These are phyloP conservation scores for Chloroclystis v-ata DNA, from an alignment of 2,888 invertebrate genomes.

Conservation along the genomic window DNA sequence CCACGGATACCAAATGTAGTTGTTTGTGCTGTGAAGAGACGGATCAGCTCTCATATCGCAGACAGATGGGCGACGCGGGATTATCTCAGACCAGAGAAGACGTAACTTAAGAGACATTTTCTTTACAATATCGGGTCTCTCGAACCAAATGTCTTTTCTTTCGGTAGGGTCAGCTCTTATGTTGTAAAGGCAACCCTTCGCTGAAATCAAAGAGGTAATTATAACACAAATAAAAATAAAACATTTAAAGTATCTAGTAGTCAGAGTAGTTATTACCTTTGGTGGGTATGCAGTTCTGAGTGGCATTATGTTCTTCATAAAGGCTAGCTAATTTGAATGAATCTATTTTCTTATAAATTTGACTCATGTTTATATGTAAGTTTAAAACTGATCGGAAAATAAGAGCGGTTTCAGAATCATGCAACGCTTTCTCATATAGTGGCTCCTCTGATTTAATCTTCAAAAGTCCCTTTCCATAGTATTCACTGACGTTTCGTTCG, in stretches of 20 bases:
- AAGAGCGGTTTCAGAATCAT: slow-evolving; percentile 37
- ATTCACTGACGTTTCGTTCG: slow-evolving; percentile 26
- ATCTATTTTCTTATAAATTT: slow-evolving; percentile 32
- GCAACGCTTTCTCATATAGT: slow-evolving; percentile 38
- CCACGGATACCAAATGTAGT: slow-evolving; percentile 47
- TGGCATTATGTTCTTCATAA: slow-evolving; percentile 1
- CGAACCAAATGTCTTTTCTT: slow-evolving; percentile 43
- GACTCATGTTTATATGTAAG: slow-evolving; percentile 32
- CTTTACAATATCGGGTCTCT: slow-evolving; percentile 37
- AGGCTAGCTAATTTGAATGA: slow-evolving; percentile 14
- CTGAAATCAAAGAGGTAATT: slow-evolving; percentile 33
- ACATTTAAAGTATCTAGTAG: too few relatives aligned
- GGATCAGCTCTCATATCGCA: slow-evolving; percentile 42
- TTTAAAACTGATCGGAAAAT: slow-evolving; percentile 42
- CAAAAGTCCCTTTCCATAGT: slow-evolving; percentile 37
- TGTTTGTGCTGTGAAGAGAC: slow-evolving; percentile 19
- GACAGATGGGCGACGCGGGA: slow-evolving; percentile 33
- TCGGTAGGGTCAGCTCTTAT: slow-evolving; percentile 45
- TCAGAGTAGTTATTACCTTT: slow-evolving; percentile 30
- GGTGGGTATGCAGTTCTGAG: slow-evolving; percentile 41
- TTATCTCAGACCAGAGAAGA: slow-evolving; percentile 40
- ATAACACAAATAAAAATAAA: too few relatives aligned
- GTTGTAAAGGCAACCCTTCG: slow-evolving; percentile 48
- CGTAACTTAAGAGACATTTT: slow-evolving; percentile 40
- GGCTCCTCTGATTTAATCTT: slow-evolving; percentile 30